These are phyloP conservation scores for Streblospio benedicti DNA, from an alignment of 1,140 invertebrate species.

Conservation along the genomic window DNA sequence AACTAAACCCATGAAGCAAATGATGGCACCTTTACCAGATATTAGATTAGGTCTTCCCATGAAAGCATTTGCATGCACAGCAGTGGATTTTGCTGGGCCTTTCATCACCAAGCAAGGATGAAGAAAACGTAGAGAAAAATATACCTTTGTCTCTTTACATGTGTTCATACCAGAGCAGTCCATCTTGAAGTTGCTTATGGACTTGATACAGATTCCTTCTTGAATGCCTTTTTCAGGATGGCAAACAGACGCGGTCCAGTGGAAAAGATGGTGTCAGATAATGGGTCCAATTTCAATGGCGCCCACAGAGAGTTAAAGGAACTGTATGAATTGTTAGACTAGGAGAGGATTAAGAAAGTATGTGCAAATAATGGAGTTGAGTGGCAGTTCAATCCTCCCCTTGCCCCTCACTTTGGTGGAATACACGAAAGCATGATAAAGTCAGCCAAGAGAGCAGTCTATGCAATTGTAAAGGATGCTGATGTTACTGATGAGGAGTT, in stretches of 20 bases:
- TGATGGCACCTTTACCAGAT: too few relatives aligned
- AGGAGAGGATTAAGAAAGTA: not conserved
- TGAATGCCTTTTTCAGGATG: not conserved
- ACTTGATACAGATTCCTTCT: not conserved
- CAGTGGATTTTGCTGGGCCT: not conserved
- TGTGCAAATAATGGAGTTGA: slow-evolving; percentile 23
- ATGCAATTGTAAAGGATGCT: slow-evolving; percentile 4
- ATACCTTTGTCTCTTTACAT: not conserved
- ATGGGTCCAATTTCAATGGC: slow-evolving; percentile 8
- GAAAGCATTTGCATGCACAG: not conserved
- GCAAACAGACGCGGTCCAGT: not conserved
- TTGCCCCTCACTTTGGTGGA: slow-evolving; percentile 45
- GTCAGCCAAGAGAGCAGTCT: slow-evolving; percentile 29
- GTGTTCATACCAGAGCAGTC: not conserved
- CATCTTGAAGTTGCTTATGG: not conserved
- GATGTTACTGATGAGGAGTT: slow-evolving; percentile 15
- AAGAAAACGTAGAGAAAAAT: not conserved
- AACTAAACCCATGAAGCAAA: not conserved
- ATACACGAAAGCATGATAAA: slow-evolving; percentile 44
- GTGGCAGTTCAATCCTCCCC: slow-evolving; percentile 48
- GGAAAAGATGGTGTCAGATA: not conserved
- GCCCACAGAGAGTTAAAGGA: slow-evolving; percentile 12
- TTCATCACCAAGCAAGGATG: not conserved
- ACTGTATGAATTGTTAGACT: not conserved
- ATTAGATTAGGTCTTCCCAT: not conserved